A percentile compares a stretch with the other conserved stretches of the same genome.
phyloP scores from a whole-genome alignment of 1,140 invertebrate species.

The Drosophila nigromelanica region DNA sequence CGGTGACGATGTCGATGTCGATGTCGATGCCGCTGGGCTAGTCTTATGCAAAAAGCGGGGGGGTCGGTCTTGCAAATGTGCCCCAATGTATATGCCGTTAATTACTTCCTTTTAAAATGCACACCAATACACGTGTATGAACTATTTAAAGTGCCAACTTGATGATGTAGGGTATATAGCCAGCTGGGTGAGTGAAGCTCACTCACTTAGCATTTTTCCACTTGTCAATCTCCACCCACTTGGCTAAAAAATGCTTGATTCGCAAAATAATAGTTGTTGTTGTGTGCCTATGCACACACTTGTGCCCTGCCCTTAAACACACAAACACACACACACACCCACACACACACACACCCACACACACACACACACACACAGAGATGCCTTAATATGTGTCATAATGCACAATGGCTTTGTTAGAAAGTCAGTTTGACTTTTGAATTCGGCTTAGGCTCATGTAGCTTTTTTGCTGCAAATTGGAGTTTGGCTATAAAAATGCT shows the following conservation, averaged over 20 bases:
- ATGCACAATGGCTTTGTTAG: conserved; percentile 20
- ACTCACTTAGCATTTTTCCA: conserved; percentile 24
- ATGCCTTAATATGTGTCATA: conserved; percentile 6
- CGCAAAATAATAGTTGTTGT: conserved; percentile 52
- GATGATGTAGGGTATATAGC: conserved; percentile 10
- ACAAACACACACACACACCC: conserved; percentile 4
- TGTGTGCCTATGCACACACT: conserved; percentile 26
- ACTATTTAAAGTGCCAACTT: not conserved
- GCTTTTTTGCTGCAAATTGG: not conserved
- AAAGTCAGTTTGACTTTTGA: conserved; percentile 4
- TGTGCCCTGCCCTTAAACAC: conserved; percentile 6
- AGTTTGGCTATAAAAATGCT: not conserved
- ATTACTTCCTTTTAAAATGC: conserved; percentile 26
- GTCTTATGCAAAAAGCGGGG: conserved; percentile 15
- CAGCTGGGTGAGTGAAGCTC: conserved; percentile 1
- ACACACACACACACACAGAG: conserved; percentile 2
- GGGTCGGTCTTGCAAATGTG: not conserved
- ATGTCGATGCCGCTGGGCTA: conserved; percentile 18
- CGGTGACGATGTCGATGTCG: conserved; percentile 9
- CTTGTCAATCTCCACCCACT: conserved; percentile 28
- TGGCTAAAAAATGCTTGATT: conserved; percentile 53
- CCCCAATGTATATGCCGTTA: not conserved
- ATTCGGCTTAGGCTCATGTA: not conserved
- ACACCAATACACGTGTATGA: not conserved
- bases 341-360: conserved; percentile 15